phyloP scores from a whole-genome alignment of 2,888 invertebrate genomes.

The Hirtodrosophila duncani region DNA sequence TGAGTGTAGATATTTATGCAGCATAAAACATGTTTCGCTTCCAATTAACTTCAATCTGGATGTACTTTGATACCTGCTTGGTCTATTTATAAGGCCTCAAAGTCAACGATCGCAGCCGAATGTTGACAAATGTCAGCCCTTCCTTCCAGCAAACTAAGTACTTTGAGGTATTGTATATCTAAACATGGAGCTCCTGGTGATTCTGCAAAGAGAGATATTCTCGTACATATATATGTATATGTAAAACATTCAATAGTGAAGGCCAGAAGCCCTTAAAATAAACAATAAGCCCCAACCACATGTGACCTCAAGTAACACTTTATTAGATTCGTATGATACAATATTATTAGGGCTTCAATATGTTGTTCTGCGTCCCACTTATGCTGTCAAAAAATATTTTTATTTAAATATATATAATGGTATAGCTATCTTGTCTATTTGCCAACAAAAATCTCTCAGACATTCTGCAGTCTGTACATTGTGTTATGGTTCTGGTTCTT shows the following conservation, averaged over 20 bases:
- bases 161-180: no score
- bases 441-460: slow-evolving; percentile 47
- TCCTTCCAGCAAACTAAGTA: slow-evolving; percentile 22
- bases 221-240: neutral
- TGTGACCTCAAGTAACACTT: slow-evolving; percentile 5
- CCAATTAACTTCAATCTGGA: slow-evolving; percentile 14
- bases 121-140: slow-evolving; percentile 33
- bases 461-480: slow-evolving; percentile 19
- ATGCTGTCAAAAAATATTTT: slow-evolving; percentile 36
- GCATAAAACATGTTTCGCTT: no score
- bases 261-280: no score
- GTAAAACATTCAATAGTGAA: neutral
- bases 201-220: no score
- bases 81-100: slow-evolving; percentile 43
- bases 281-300: neutral
- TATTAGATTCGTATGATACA: no score
- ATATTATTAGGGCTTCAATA: no score
- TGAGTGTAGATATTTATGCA: slow-evolving; percentile 27
- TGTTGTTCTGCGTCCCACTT: slow-evolving; percentile 22
- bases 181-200: slow-evolving; percentile 1
- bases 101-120: slow-evolving; percentile 47
- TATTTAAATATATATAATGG: slow-evolving; percentile 21
- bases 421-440: slow-evolving; percentile 31
- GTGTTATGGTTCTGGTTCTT: slow-evolving; percentile 5
- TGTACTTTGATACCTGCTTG: slow-evolving; percentile 28